Base-by-base conservation (phyloP, 1,140 invertebrate genomes). In the Dysdera silvatica region DNA sequence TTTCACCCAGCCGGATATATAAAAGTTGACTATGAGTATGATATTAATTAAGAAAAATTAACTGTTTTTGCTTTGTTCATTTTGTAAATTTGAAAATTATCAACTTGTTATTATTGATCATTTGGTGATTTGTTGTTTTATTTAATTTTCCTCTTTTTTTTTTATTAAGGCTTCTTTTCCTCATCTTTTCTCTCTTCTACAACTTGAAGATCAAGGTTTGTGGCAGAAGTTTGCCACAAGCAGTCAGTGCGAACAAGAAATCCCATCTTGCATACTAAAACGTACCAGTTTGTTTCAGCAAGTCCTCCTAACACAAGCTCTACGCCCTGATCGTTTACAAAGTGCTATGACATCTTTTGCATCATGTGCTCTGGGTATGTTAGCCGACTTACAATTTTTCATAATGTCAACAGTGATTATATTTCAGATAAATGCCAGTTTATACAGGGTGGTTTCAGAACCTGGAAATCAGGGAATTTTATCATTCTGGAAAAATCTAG, bases 241-340 rank as follows among this genome's bases (percentile, higher is more conserved):
- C 20, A 79, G 76, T 48, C 78, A 83, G 54, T 83, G 81, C 72
- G 83, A 85, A 69, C 74, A 74, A 23, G 76, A 79, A 29, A 74
- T 84, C 31, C 83, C 84, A 45, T 68, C 71, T 24, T 77, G 75
- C 8, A 73, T 83, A 0, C 75, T 81, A 28, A 78, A 78, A 40
- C 80, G 79, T 43, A 68, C 89, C 4, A 83, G 82, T 0, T 75
- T 81, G n/a, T 94, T 96, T 73, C 87, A 95, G 73, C 84, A 87
- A 70, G 76, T 95, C n/a, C 75, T 97, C 1, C 70, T 90, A 0
- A 79, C 91, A 14, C 88, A 94, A 78, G 82, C 86, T 1, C 76
- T 92, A 6, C 80, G 88, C 59, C 90, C 92, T 2, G 91, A 95
- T 75, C 75, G 89, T 45, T 75, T 95, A 10, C 81, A 87, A 45